Evolutionary conservation across 2,888 invertebrate species (phyloP), one percentile per base, ranked within the genome.

Genomic region (Stomorhina lunata): DNA sequence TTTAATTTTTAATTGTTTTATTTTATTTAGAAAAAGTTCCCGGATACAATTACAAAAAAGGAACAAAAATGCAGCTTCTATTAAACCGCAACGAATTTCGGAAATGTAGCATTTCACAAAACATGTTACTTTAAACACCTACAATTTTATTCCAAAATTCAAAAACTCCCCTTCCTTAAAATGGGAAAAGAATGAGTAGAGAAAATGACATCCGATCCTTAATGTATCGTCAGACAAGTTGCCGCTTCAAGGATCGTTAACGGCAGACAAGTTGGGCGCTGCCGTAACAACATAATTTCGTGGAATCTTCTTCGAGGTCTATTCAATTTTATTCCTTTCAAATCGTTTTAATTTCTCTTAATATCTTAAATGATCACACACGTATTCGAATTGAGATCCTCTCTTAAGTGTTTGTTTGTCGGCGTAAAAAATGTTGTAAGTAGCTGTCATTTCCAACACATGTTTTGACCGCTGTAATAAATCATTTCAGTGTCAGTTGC

Each of bases 391-490:
- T 63, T 15, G n/a, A n/a, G n/a, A 45, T 0, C 4, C 25, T 55
- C 29, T 45, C 10, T 57, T 53, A 80, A 55, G 80, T 53, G 77
- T n/a, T 27, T 84, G 83, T 83, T 45, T 79, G 85, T 85, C 87
- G 86, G 86, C 85, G 86, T 87, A 88, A 86, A 87, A 88, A 86
- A 88, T 88, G 87, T 89, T 85, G 88, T 88, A 88, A 89, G 89
- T 87, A 87, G 88, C 90, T 90, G 90, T 90, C 90, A 90, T 84
- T 88, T 91, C 90, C 86, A 90, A 90, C 91, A 91, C 89, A 91
- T 91, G 91, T 91, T 91, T 91, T 91, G 91, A 91, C 91, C 91
- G 89, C 89, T 85, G 77, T 87, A 90, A 91, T 91, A 91, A 91
- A 91, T 91, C 91, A 91, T 90, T 53, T 32, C 88, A 85, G 85